Percentiles rank a stretch among this genome's conserved stretches.
These are phyloP conservation scores for Temnothorax rugatulus DNA, from an alignment of 2,888 invertebrate genomes.

Conservation along the genomic window DNA sequence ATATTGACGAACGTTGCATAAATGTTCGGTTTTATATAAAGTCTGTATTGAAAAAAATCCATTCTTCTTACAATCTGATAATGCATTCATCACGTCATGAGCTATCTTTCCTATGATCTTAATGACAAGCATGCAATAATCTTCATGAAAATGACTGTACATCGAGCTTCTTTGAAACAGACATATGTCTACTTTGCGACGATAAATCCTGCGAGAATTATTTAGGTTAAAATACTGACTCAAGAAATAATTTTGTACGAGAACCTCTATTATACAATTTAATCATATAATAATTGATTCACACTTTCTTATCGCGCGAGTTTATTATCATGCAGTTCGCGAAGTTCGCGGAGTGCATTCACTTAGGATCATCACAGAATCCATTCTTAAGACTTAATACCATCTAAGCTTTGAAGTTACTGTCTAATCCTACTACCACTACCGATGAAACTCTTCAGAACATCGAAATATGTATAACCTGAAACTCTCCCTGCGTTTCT, in stretches of 20 bases:
- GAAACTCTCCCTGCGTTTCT: conserved; percentile 32
- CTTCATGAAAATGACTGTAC: neutral
- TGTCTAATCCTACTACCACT: conserved; percentile 62
- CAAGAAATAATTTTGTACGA: neutral
- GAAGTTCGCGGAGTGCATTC: conserved; percentile 61
- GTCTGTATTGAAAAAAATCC: neutral
- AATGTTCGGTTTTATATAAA: neutral
- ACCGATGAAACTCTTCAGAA: conserved; percentile 54
- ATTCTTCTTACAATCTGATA: conserved; percentile 1
- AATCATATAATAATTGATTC: conserved; percentile 61
- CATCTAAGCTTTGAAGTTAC: conserved; percentile 70
- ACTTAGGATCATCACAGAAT: conserved; percentile 67
- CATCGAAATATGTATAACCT: conserved; percentile 60
- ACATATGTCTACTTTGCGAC: neutral
- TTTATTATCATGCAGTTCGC: conserved; percentile 33
- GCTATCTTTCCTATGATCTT: neutral
- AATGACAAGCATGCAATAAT: neutral
- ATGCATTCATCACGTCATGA: neutral
- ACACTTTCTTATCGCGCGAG: conserved; percentile 40
- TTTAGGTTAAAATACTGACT: neutral
- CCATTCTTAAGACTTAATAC: conserved; percentile 69
- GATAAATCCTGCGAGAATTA: neutral
- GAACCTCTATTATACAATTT: neutral
- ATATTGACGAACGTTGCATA: conserved; percentile 10
- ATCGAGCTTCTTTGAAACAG: neutral